phyloP scores from a whole-genome alignment of 1,140 invertebrate species.

The Polypedilum pembai region DNA sequence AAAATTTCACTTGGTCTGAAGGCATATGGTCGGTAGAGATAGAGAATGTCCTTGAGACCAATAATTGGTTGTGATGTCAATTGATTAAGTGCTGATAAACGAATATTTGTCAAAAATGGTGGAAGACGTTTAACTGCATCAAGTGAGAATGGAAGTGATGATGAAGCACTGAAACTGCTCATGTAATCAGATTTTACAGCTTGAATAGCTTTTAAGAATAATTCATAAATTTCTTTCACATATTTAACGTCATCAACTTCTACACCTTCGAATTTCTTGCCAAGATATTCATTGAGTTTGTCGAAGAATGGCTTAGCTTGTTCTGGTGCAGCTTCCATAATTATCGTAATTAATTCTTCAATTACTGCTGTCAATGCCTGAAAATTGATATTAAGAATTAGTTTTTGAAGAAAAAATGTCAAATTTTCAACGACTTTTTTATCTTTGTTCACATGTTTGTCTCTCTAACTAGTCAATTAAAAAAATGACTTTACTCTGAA shows the following conservation, averaged over 20 bases:
- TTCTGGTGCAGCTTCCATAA: conserved; percentile 48
- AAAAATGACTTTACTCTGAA: too few species aligned
- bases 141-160: conserved; percentile 38
- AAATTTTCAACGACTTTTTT: too few species aligned
- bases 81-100: conserved; percentile 52
- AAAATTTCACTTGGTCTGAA: conserved; percentile 47
- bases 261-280: conserved; percentile 49
- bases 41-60: conserved; percentile 44
- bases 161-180: conserved; percentile 31
- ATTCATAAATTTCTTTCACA: conserved; percentile 48
- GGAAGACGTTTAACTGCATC: conserved; percentile 45
- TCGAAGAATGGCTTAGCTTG: conserved; percentile 50
- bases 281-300: conserved; percentile 49
- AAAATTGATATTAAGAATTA: too few species aligned
- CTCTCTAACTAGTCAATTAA: too few species aligned
- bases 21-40: conserved; percentile 47
- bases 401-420: too few species aligned
- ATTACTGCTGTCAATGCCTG: conserved; percentile 45
- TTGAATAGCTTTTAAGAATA: conserved; percentile 44
- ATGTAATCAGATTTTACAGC: conserved; percentile 41
- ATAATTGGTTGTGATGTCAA: conserved; percentile 51
- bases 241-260: conserved; percentile 48
- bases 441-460: too few species aligned
- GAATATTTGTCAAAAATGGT: conserved; percentile 42
- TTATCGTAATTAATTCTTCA: conserved; percentile 45